These are phyloP conservation scores for Meliscaeva auricollis DNA, from an alignment of 2,888 invertebrate species.

Conservation along the genomic window DNA sequence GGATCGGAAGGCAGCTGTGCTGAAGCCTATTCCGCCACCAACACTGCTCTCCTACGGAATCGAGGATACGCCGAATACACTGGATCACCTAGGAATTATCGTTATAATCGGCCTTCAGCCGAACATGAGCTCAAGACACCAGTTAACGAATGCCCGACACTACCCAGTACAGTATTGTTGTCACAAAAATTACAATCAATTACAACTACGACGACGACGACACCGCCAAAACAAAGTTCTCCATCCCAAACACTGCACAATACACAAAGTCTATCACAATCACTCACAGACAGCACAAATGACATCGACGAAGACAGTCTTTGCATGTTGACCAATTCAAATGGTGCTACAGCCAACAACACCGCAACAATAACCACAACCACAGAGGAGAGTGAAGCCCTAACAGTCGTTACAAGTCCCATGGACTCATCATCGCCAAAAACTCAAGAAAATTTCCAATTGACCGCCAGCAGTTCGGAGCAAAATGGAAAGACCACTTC, in stretches of 20 bases:
- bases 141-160: constrained; percentile 82
- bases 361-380: constrained; percentile 82
- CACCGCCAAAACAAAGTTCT: constrained; percentile 62
- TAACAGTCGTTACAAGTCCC: constrained; percentile 86
- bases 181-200: constrained; percentile 55
- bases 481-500: constrained; percentile 78
- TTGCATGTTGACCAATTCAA: constrained; percentile 85
- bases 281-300: constrained; percentile 77
- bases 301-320: constrained; percentile 87
- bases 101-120: constrained; percentile 80
- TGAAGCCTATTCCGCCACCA: constrained; percentile 86
- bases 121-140: constrained; percentile 84
- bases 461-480: constrained; percentile 68
- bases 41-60: constrained; percentile 86
- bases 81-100: constrained; percentile 78
- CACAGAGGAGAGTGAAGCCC: constrained; percentile 87
- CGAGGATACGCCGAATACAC: constrained; percentile 89
- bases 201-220: not conserved
- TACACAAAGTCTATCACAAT: constrained; percentile 66
- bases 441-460: constrained; percentile 78
- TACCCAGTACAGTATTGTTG: constrained; percentile 48
- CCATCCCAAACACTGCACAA: constrained; percentile 67
- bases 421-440: constrained; percentile 82
- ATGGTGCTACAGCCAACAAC: constrained; percentile 76
- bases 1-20: constrained; percentile 92